phyloP scores from a whole-genome alignment of 1,140 invertebrate species.

The fruit fly (Drosophila melanogaster) region DNA sequence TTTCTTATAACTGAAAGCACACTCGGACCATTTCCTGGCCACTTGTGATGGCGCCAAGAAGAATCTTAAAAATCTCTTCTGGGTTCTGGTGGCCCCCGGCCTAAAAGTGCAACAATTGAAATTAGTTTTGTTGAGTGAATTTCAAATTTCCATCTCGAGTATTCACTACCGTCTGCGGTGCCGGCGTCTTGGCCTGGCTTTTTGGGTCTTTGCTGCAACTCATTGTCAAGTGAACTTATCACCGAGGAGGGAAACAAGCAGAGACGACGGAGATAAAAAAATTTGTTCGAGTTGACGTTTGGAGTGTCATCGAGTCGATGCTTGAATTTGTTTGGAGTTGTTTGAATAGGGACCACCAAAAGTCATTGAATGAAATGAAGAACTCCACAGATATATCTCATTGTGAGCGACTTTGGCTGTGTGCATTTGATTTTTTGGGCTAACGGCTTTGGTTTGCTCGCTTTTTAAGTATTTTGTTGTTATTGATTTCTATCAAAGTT shows the following conservation, averaged over 20 bases:
- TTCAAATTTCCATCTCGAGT: constrained; percentile 74
- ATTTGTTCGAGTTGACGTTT: constrained; percentile 81
- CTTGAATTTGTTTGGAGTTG: constrained; percentile 82
- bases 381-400: constrained; percentile 71
- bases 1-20: constrained; percentile 46
- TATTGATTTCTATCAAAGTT: constrained; percentile 80
- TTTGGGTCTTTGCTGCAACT: constrained; percentile 78
- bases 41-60: constrained; percentile 75
- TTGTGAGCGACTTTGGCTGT: constrained; percentile 22
- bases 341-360: constrained; percentile 83
- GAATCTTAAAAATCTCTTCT: constrained; percentile 59
- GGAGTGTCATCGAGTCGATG: constrained; percentile 75
- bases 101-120: constrained; percentile 77
- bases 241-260: constrained; percentile 44
- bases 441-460: constrained; percentile 50
- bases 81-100: constrained; percentile 42
- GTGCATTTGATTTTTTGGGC: constrained; percentile 10
- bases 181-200: constrained; percentile 49
- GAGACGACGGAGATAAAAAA: constrained; percentile 33
- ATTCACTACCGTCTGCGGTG: constrained; percentile 70
- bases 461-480: constrained; percentile 79
- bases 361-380: constrained; percentile 83
- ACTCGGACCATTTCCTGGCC: constrained; percentile 47
- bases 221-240: constrained; percentile 83
- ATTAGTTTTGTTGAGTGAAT: constrained; percentile 81